These are phyloP conservation scores for Eidolon helvum DNA, from an alignment of 2,113 vertebrate genomes.

Conservation along the genomic window DNA sequence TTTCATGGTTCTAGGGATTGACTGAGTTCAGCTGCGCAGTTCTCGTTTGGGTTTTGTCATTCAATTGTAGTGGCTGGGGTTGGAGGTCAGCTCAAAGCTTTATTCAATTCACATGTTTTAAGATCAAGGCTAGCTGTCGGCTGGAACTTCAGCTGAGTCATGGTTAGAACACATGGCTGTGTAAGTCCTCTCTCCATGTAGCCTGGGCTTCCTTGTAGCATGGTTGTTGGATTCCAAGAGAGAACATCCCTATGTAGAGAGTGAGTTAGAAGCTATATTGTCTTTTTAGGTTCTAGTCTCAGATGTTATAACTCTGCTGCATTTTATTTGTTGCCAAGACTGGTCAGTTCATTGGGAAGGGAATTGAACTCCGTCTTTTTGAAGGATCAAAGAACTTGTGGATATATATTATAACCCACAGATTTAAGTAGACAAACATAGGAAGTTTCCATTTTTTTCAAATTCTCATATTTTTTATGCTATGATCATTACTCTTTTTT, in stretches of 20 bases:
- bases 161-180: neutral
- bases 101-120: neutral
- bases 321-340: slow-evolving; percentile 26
- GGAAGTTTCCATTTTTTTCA: neutral
- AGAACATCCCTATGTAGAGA: neutral
- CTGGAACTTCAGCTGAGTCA: neutral
- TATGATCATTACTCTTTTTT: neutral
- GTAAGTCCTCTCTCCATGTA: neutral
- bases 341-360: neutral
- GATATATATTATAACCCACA: neutral
- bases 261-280: neutral
- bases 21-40: neutral
- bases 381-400: slow-evolving; percentile 3
- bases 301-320: neutral
- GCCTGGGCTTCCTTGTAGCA: neutral
- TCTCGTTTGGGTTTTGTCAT: neutral
- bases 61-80: neutral
- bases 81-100: neutral
- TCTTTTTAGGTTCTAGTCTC: neutral
- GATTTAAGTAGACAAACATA: neutral
- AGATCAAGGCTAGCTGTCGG: neutral
- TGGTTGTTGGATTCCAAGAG: neutral
- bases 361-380: neutral
- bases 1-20: neutral
- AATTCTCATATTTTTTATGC: neutral